phyloP scores from a whole-genome alignment of 2,888 invertebrate species.

The Thelaira solivaga region DNA sequence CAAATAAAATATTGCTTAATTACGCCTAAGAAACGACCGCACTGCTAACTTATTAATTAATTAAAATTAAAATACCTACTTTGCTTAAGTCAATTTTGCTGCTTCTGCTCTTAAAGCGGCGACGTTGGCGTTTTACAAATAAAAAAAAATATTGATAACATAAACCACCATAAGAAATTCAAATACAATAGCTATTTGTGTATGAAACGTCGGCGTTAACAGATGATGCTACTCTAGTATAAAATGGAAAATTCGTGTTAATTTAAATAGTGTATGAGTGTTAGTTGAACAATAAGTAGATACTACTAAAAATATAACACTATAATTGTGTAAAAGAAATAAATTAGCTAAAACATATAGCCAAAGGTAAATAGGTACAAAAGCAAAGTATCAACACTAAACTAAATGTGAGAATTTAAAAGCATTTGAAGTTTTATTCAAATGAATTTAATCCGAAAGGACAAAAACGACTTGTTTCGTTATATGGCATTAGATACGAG shows the following conservation, averaged over 20 bases:
- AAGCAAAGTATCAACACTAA: too few species aligned
- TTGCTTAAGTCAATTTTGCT: neutral
- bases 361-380: too few species aligned
- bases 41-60: conserved; percentile 11
- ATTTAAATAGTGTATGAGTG: neutral
- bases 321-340: neutral
- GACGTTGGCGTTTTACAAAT: conserved; percentile 1
- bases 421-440: too few species aligned
- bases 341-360: neutral
- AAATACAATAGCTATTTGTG: neutral
- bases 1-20: neutral
- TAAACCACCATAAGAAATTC: conserved; percentile 21
- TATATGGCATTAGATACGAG: too few species aligned
- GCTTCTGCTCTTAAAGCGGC: conserved; percentile 19
- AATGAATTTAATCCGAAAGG: too few species aligned
- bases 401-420: too few species aligned
- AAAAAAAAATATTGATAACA: conserved; percentile 1
- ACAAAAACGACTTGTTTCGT: too few species aligned
- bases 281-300: neutral
- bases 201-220: conserved; percentile 4
- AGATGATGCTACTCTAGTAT: conserved; percentile 18
- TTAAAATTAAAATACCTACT: too few species aligned
- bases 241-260: conserved; percentile 7
- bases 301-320: neutral
- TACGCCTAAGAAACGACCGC: neutral